Conservation (phyloP, 2,113 vertebrate species). For the Taxidea taxus region DNA sequence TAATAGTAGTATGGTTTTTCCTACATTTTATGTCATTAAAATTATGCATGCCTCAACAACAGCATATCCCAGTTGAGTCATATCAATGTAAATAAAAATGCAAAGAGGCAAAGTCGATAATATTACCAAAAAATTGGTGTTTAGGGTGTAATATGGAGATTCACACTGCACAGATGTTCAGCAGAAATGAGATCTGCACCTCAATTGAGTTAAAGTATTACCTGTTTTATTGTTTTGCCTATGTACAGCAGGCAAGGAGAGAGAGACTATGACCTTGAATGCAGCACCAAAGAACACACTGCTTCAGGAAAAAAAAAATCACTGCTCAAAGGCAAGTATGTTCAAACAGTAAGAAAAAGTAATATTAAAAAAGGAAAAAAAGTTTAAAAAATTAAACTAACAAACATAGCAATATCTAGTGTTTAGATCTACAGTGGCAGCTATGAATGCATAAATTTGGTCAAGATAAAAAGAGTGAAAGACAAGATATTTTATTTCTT, state of each 20-base stretch:
- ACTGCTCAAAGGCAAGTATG: not conserved
- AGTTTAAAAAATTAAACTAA: not conserved
- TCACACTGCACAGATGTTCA: conserved; percentile 69
- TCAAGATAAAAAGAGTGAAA: not conserved
- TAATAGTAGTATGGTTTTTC: conserved; percentile 22
- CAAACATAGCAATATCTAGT: not conserved
- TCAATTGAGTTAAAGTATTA: conserved; percentile 47
- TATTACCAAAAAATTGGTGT: conserved; percentile 60
- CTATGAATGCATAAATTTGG: not conserved
- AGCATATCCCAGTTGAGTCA: conserved; percentile 48
- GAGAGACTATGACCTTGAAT: conserved; percentile 50
- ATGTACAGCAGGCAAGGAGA: conserved; percentile 11
- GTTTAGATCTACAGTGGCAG: not conserved
- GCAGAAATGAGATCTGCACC: conserved; percentile 64
- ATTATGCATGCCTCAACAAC: conserved; percentile 51
- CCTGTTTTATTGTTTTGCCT: conserved; percentile 67
- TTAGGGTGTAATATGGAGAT: conserved; percentile 63
- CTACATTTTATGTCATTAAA: conserved; percentile 65
- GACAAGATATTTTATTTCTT: not conserved
- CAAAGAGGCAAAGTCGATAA: conserved; percentile 65
- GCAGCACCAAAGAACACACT: not conserved
- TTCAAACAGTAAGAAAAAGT: not conserved
- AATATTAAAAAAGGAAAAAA: not conserved
- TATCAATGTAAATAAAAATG: conserved; percentile 73
- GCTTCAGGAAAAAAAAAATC: conserved; percentile 20